These are phyloP conservation scores for Microctonus aethiopoides DNA, from an alignment of 2,888 invertebrate genomes.

Conservation along the genomic window DNA sequence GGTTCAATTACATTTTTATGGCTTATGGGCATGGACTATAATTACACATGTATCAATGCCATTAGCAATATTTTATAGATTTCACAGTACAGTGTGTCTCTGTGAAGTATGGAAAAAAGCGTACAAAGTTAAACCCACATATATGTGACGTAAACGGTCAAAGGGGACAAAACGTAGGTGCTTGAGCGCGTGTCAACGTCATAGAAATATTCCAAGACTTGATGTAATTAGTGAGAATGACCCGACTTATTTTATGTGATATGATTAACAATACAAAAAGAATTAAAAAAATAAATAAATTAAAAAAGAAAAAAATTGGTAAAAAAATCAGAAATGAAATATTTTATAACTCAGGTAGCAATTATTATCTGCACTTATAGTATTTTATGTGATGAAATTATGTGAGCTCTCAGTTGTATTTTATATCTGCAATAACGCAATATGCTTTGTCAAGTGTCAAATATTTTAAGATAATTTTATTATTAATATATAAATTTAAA, in stretches of 20 bases:
- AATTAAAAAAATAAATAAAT: background rate
- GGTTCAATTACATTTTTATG: constrained; percentile 91
- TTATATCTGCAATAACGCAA: no score
- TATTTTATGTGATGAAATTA: no score
- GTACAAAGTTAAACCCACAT: constrained; percentile 90
- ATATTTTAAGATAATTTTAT: no score
- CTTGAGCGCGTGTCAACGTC: constrained; percentile 46
- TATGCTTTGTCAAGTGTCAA: no score
- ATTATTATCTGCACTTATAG: background rate
- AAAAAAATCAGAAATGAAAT: background rate
- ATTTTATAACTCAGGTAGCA: background rate
- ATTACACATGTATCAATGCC: constrained; percentile 96
- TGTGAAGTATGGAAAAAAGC: constrained; percentile 97
- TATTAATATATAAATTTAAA: no score
- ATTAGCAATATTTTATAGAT: constrained; percentile 90
- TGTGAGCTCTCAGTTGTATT: no score
- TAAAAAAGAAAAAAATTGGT: background rate
- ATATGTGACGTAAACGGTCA: constrained; percentile 74
- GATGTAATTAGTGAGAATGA: constrained; percentile 61
- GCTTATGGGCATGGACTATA: constrained; percentile 95
- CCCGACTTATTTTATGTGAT: constrained; percentile 60
- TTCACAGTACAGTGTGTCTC: constrained; percentile 94
- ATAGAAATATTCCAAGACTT: constrained; percentile 55
- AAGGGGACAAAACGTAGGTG: constrained; percentile 37
- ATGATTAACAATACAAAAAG: constrained; percentile 12